Evolutionary conservation across 2,888 invertebrate genomes (phyloP), one percentile per base, ranked within the genome.

Genomic region (Bembecia ichneumoniformis): DNA sequence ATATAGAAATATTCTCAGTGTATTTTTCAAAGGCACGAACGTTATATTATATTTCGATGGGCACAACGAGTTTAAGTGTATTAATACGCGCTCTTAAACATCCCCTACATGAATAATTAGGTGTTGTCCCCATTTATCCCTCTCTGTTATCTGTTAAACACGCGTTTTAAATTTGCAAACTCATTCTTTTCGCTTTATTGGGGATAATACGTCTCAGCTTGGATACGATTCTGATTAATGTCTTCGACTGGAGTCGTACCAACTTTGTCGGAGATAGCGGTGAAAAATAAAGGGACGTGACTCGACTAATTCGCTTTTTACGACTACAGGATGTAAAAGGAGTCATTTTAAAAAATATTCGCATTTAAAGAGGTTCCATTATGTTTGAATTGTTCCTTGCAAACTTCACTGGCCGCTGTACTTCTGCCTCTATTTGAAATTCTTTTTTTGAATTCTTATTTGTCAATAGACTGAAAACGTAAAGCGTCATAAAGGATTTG

Each of bases 41-140:
- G n/a, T n/a, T n/a, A n/a, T n/a, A n/a, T n/a, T n/a, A n/a, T n/a
- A n/a, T n/a, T n/a, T n/a, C n/a, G n/a, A n/a, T n/a, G n/a, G 71
- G 65, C 20, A 63, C 66, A 58, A 62, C 68, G 60, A 62, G 68
- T 64, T 63, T 60, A 52, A 63, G 73, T 72, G 72, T 77, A 77
- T 81, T 86, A 84, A 83, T 82, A 80, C 79, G 73, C 71, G 65
- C 73, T 75, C 73, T 78, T 80, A 80, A 77, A 77, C 83, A 77
- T 78, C 84, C 84, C 81, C 73, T 77, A 86, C 84, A 81, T 84
- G 86, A 87, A 86, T 86, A 86, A 87, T 86, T 86, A 84, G 82
- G 77, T 83, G 82, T 82, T 82, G 78, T 71, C 70, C 61, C 71
- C 74, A 78, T 82, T 84, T 77, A 77, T 77, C 71, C 70, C 58